phyloP scores from a whole-genome alignment of 2,888 invertebrate species.

The Melinopterus prodromus region DNA sequence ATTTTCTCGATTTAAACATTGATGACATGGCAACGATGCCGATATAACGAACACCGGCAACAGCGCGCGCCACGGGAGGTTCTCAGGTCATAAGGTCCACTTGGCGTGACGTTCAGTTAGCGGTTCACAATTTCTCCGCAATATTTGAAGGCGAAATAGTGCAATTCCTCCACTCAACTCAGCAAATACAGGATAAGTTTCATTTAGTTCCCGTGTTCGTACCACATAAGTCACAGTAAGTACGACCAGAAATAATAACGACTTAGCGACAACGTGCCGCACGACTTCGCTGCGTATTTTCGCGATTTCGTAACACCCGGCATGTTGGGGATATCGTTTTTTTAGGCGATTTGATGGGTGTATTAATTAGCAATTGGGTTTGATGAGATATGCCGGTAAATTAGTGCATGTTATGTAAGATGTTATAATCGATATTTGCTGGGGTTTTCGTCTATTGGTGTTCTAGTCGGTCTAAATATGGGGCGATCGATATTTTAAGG shows the following conservation, averaged over 20 bases:
- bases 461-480: neutral
- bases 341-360: neutral
- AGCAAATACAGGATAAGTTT: neutral
- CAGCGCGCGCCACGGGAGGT: constrained; percentile 32
- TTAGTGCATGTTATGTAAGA: constrained; percentile 35
- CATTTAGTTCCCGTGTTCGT: neutral
- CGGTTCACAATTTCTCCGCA: constrained; percentile 24
- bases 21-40: neutral
- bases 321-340: neutral
- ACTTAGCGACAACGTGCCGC: neutral
- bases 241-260: neutral
- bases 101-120: constrained; percentile 36
- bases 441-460: constrained; percentile 10
- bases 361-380: neutral
- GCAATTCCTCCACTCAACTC: neutral
- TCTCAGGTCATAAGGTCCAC: constrained; percentile 35
- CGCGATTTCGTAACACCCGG: neutral
- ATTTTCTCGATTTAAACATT: neutral
- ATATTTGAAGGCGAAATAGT: constrained; percentile 9
- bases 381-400: constrained; percentile 10
- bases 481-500: constrained; percentile 22
- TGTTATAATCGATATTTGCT: constrained; percentile 33
- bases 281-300: neutral
- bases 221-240: constrained; percentile 12
- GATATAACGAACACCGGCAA: constrained; percentile 28